These are phyloP conservation scores for Bombus breviceps DNA, from an alignment of 1,140 invertebrate species.

Conservation along the genomic window DNA sequence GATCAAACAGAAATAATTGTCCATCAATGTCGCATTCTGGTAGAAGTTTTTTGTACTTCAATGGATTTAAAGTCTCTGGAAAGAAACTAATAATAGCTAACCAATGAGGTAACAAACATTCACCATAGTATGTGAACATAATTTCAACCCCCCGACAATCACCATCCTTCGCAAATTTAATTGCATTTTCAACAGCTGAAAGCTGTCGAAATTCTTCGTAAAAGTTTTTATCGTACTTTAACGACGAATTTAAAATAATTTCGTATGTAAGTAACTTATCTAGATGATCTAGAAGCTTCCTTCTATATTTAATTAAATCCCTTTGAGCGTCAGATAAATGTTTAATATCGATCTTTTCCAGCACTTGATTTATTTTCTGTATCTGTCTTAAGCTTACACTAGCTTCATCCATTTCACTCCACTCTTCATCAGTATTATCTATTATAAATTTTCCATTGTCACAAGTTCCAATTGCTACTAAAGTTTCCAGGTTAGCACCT, in stretches of 20 bases:
- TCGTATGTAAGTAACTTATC: conserved; percentile 88
- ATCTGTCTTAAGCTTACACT: conserved; percentile 67
- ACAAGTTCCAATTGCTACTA: conserved; percentile 82
- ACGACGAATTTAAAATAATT: conserved; percentile 78
- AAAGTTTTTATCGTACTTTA: conserved; percentile 83
- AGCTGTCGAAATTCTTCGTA: conserved; percentile 85
- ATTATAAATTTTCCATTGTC: conserved; percentile 75
- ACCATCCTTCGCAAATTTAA: conserved; percentile 84
- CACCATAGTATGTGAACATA: conserved; percentile 89
- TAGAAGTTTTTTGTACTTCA: conserved; percentile 86
- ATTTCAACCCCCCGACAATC: conserved; percentile 86
- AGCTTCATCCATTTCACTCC: conserved; percentile 61
- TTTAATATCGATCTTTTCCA: conserved; percentile 73
- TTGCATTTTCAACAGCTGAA: conserved; percentile 84
- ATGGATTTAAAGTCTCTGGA: conserved; percentile 89
- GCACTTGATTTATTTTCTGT: conserved; percentile 74
- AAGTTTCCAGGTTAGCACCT: conserved; percentile 87
- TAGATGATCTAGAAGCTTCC: conserved; percentile 85
- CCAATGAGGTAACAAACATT: conserved; percentile 86
- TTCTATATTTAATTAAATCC: conserved; percentile 84
- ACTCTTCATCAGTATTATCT: conserved; percentile 67
- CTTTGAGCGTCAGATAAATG: conserved; percentile 84
- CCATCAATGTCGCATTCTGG: conserved; percentile 84
- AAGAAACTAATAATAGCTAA: conserved; percentile 89
- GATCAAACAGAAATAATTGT: conserved; percentile 82